These are phyloP conservation scores for Xanthorhoe spadicearia DNA, from an alignment of 2,888 invertebrate genomes.

Conservation along the genomic window DNA sequence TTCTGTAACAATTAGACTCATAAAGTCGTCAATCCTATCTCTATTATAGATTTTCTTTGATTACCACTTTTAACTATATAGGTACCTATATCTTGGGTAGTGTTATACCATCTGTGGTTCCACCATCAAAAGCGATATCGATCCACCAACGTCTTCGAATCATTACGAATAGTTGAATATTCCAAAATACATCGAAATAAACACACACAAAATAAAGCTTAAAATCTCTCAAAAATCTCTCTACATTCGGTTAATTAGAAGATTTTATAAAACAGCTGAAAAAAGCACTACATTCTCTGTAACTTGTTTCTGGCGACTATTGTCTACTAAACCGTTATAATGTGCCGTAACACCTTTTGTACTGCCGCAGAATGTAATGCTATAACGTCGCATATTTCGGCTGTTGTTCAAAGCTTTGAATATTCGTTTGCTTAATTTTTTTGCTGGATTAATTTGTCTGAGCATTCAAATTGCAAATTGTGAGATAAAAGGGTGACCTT, in stretches of 20 bases:
- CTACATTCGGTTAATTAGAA: neutral
- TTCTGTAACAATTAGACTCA: too few species aligned
- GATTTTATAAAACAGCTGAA: conserved; percentile 4
- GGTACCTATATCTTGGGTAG: too few species aligned
- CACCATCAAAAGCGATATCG: too few species aligned
- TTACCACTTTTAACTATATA: too few species aligned
- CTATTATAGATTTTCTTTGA: too few species aligned
- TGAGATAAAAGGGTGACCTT: conserved; percentile 73
- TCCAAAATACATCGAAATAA: too few species aligned
- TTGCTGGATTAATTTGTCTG: conserved; percentile 80
- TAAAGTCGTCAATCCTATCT: too few species aligned
- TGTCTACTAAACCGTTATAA: conserved; percentile 27
- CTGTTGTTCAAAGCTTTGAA: conserved; percentile 64
- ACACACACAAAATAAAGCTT: neutral
- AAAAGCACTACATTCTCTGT: conserved; percentile 4
- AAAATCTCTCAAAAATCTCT: neutral
- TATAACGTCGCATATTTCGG: conserved; percentile 71
- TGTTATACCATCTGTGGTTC: too few species aligned
- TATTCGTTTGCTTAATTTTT: conserved; percentile 75
- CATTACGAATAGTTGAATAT: too few species aligned
- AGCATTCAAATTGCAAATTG: conserved; percentile 82
- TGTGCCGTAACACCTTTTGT: conserved; percentile 38
- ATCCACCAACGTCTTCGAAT: too few species aligned
- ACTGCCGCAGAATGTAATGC: conserved; percentile 53
- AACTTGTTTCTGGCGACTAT: conserved; percentile 20